Evolutionary conservation across 1,140 invertebrate species (phyloP).

Genomic region (Akabosia matsudoensis): DNA sequence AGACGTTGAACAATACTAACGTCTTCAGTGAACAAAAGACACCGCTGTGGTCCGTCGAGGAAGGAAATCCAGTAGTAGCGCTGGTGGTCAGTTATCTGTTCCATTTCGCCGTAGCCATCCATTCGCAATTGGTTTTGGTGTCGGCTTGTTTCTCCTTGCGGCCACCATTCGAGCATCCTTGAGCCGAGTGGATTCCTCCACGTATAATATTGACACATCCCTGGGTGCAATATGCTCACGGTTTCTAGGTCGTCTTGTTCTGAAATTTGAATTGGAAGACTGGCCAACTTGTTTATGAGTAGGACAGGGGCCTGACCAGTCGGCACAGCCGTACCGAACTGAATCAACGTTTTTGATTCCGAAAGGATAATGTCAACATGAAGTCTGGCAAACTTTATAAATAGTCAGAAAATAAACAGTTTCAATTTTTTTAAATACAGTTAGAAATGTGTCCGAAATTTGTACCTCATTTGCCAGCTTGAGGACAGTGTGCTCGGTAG

Average conservation of each 20-base stretch:
- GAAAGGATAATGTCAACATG: slow-evolving; percentile 86
- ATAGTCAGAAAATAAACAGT: no score
- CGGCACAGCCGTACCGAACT: slow-evolving; percentile 55
- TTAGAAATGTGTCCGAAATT: no score
- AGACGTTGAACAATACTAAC: not conserved
- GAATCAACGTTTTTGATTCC: slow-evolving; percentile 84
- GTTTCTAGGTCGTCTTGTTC: no score
- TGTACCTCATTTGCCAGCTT: slow-evolving; percentile 57
- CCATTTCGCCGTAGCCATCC: not conserved
- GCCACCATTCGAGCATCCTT: not conserved
- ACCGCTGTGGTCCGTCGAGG: not conserved
- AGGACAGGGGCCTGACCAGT: not conserved
- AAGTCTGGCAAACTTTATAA: slow-evolving; percentile 72
- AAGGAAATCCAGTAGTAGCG: not conserved
- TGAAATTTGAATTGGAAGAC: no score
- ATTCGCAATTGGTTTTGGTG: not conserved
- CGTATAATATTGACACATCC: not conserved
- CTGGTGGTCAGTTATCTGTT: no score
- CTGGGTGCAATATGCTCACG: no score
- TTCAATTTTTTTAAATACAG: no score
- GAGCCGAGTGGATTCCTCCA: not conserved
- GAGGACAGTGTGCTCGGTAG: slow-evolving; percentile 65
- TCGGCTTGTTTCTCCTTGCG: not conserved
- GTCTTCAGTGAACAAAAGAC: not conserved
- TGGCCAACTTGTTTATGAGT: not conserved